These are phyloP conservation scores for Gymnobelideus leadbeateri DNA, from an alignment of 2,113 vertebrate genomes.

Conservation along the genomic window DNA sequence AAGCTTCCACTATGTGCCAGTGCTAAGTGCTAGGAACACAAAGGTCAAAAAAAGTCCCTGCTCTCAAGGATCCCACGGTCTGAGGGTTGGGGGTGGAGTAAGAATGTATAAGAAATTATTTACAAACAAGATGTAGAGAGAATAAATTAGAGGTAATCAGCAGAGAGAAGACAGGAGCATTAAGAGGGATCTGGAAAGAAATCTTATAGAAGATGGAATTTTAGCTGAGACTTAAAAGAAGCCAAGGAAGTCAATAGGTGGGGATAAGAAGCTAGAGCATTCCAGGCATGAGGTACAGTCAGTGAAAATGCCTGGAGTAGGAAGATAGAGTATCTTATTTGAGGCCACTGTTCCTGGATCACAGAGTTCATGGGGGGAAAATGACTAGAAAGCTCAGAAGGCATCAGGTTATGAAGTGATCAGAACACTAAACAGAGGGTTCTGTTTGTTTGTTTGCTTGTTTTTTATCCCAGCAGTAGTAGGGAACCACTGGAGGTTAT, in stretches of 20 bases:
- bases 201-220: neutral
- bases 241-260: neutral
- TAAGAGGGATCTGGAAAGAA: neutral
- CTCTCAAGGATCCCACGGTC: neutral
- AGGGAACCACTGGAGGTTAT: neutral
- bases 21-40: neutral
- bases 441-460: neutral
- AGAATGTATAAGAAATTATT: neutral
- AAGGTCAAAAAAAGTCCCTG: neutral
- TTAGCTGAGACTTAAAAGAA: neutral
- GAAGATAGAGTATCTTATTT: neutral
- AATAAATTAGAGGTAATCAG: neutral
- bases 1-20: neutral
- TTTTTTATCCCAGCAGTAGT: neutral
- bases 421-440: neutral
- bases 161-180: neutral
- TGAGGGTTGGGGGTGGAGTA: neutral
- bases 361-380: neutral
- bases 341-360: neutral
- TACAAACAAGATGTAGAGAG: neutral
- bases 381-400: neutral
- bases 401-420: neutral
- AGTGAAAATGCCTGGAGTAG: neutral
- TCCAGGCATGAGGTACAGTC: too few species aligned
- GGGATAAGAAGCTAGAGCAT: neutral